These are phyloP conservation scores for Trematocara marginatum DNA, from an alignment of 2,113 vertebrate species.

Conservation along the genomic window DNA sequence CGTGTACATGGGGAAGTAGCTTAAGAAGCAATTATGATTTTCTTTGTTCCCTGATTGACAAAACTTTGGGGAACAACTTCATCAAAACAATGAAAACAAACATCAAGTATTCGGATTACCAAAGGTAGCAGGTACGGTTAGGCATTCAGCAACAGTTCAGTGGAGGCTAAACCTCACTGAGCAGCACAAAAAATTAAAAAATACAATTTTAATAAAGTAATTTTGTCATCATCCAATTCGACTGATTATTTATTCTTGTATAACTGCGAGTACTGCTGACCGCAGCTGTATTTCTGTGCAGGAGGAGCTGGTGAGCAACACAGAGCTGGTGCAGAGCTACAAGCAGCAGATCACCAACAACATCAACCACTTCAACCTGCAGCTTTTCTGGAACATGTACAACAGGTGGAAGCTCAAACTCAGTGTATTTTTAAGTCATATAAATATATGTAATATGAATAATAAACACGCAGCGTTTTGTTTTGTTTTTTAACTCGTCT, in stretches of 20 bases:
- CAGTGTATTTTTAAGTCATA: background rate
- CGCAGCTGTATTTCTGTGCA: constrained; percentile 42
- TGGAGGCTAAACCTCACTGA: background rate
- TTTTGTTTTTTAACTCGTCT: background rate
- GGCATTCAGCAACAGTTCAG: background rate
- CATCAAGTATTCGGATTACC: background rate
- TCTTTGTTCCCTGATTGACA: background rate
- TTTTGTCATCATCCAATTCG: background rate
- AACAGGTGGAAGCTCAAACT: constrained; percentile 78
- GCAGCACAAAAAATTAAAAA: background rate
- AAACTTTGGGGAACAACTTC: background rate
- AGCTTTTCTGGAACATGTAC: constrained; percentile 99
- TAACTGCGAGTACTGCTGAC: background rate
- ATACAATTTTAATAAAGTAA: background rate
- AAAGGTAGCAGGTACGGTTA: background rate
- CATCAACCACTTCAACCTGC: constrained; percentile 95
- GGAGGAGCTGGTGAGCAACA: constrained; percentile 95
- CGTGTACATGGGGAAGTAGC: no score
- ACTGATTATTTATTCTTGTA: background rate
- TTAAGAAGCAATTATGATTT: background rate
- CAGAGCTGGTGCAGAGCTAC: constrained; percentile 94
- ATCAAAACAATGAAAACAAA: background rate
- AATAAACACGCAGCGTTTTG: background rate
- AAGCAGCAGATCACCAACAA: constrained; percentile 89
- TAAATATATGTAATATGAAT: background rate